Conservation (phyloP, 2,113 vertebrate genomes). For the Cyphotilapia sp. region DNA sequence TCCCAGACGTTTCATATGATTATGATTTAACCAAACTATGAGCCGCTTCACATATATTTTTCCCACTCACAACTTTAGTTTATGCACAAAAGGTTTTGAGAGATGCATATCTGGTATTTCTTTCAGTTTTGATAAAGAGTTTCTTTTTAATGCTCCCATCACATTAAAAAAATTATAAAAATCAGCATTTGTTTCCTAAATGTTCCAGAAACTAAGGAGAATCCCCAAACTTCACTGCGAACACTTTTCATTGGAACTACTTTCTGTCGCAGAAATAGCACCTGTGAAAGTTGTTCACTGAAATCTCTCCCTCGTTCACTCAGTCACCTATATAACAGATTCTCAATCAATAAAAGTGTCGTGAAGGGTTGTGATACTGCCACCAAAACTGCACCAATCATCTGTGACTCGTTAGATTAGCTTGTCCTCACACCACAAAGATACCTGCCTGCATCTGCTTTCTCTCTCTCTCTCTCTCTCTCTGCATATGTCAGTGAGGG, state of each 20-base stretch:
- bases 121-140: background rate
- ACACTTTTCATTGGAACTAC: background rate
- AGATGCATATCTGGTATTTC: background rate
- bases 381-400: background rate
- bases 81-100: background rate
- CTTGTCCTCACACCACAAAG: background rate
- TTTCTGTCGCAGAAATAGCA: background rate
- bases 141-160: background rate
- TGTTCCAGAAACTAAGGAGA: background rate
- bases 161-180: background rate
- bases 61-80: background rate
- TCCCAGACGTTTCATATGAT: background rate
- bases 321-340: background rate
- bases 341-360: background rate
- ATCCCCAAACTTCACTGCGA: background rate
- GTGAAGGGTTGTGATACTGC: background rate
- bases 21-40: background rate
- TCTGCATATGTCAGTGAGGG: conserved; percentile 35
- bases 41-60: background rate
- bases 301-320: background rate
- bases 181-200: background rate
- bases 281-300: background rate
- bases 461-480: background rate
- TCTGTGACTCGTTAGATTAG: background rate
- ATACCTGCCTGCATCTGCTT: background rate